Percentiles rank a stretch among this genome's conserved stretches.
These are phyloP conservation scores for Chromis chromis DNA, from an alignment of 2,797 vertebrate genomes.

Conservation along the genomic window DNA sequence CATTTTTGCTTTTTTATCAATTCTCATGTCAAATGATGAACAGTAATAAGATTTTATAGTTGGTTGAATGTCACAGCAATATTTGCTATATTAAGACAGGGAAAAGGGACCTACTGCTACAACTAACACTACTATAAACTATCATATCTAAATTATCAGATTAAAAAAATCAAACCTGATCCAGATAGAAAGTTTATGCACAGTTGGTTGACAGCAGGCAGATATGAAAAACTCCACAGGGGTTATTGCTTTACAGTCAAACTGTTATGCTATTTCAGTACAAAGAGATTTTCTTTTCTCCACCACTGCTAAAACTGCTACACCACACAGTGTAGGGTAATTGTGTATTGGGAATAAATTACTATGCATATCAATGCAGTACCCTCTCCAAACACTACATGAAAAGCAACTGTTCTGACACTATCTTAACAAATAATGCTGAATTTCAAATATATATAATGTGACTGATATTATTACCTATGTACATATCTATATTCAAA, in stretches of 20 bases:
- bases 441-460: slow-evolving; percentile 21
- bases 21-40: slow-evolving; percentile 14
- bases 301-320: slow-evolving; percentile 15
- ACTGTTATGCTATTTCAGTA: slow-evolving; percentile 31
- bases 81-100: slow-evolving; percentile 7
- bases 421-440: slow-evolving; percentile 31
- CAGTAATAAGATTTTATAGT: background rate
- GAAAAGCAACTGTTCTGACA: slow-evolving; percentile 13
- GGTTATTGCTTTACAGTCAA: slow-evolving; percentile 46
- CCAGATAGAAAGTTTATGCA: slow-evolving; percentile 18
- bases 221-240: slow-evolving; percentile 37
- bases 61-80: slow-evolving; percentile 12
- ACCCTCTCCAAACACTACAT: slow-evolving; percentile 19
- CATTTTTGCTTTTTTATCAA: background rate
- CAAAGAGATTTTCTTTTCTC: slow-evolving; percentile 28
- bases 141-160: slow-evolving; percentile 3
- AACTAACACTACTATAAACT: background rate
- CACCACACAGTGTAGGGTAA: slow-evolving; percentile 30
- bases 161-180: slow-evolving; percentile 25
- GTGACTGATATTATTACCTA: slow-evolving; percentile 15
- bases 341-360: slow-evolving; percentile 41
- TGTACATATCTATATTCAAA: slow-evolving; percentile 39
- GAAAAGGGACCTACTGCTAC: background rate
- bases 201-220: slow-evolving; percentile 31
- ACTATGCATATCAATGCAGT: slow-evolving; percentile 37